Base-by-base conservation (phyloP, 2,888 invertebrate genomes). In the Caenorhabditis doughertyi region DNA sequence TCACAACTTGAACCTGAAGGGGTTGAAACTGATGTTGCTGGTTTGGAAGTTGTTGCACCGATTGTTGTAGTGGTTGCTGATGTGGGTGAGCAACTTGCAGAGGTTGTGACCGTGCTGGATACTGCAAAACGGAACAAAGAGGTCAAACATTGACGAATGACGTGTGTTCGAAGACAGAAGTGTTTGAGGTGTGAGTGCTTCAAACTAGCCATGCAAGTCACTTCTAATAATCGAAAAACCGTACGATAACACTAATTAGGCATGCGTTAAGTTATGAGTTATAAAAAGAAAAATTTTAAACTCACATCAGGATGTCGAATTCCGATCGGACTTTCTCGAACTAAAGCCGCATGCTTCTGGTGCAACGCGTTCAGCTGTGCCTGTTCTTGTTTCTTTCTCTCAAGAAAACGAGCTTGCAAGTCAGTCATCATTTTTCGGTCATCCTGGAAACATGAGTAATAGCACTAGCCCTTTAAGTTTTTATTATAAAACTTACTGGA, bases 61-160 rank as follows among this genome's bases (percentile, higher is more conserved):
- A 13, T 35, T 68, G 35, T 9, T 70, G 70, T 29, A 56, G 70
- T 0, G 47, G n/a, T n/a, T 58, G 68, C 8, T 67, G 68, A 16
- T 55, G 53, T 29, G 39, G 42, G n/a, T 42, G 5, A 8, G 42
- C 32, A 23, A 16, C n/a, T 8, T 44, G 18, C 4, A 47, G 44
- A 7, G 27, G 7, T 55, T 29, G 47, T 13, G 42, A 21, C 70
- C n/a, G 65, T 65, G 65, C 8, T 49, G 32, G 23, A 51, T 65
- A 65, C 65, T 65, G 65, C 51, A 65, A 65, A 65, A 65, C 51
- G 16, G 18, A 65, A 65, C 65, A 65, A 32, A 35, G n/a, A 35
- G 65, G 51, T 65, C 51, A 35, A 21, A 51, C 51, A 16, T 51
- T 35, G 32, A 11, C 16, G 47, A 16, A 65, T 62, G 32, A 65